A percentile compares a stretch with the other conserved stretches of the same genome.
Evolutionary conservation across 2,888 invertebrate genomes (phyloP).

Genomic region (Molorchus minor): DNA sequence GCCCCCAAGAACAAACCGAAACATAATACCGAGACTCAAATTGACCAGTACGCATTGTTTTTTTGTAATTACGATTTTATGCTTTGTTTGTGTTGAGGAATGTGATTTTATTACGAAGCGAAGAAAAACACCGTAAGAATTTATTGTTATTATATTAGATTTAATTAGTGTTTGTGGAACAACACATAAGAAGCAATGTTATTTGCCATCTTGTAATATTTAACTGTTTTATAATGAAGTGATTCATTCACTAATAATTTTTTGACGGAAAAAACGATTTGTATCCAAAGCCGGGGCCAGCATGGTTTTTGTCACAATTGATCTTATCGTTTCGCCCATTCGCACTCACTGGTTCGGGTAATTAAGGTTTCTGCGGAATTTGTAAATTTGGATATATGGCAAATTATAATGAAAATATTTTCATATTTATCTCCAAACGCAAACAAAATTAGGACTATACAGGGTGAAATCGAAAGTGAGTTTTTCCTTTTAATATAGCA

Average conservation of each 20-base stretch:
- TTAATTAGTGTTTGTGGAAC: slow-evolving; percentile 4
- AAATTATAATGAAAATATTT: too few species aligned
- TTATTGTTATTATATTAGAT: slow-evolving; percentile 6
- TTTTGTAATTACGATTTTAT: slow-evolving; percentile 25
- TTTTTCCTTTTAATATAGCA: too few species aligned
- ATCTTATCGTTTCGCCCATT: too few species aligned
- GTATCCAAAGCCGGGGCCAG: too few species aligned
- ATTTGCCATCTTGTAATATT: neutral
- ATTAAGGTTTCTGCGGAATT: too few species aligned
- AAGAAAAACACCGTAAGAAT: slow-evolving; percentile 6
- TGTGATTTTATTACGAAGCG: slow-evolving; percentile 10
- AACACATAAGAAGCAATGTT: neutral
- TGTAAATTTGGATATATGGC: too few species aligned
- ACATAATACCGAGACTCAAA: slow-evolving; percentile 11
- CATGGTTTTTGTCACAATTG: too few species aligned
- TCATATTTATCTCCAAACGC: too few species aligned
- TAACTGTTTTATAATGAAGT: neutral
- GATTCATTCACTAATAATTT: neutral
- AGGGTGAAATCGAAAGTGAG: too few species aligned
- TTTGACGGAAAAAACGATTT: too few species aligned
- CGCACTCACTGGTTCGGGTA: too few species aligned
- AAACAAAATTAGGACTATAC: too few species aligned
- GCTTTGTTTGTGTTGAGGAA: slow-evolving; percentile 22
- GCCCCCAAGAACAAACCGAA: slow-evolving; percentile 3
- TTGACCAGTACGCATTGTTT: slow-evolving; percentile 14